Evolutionary conservation across 92 coral and sea anemone genomes (phyloP), one percentile per base, ranked within the genome.

Genomic region (Phenganax stokvisi): DNA sequence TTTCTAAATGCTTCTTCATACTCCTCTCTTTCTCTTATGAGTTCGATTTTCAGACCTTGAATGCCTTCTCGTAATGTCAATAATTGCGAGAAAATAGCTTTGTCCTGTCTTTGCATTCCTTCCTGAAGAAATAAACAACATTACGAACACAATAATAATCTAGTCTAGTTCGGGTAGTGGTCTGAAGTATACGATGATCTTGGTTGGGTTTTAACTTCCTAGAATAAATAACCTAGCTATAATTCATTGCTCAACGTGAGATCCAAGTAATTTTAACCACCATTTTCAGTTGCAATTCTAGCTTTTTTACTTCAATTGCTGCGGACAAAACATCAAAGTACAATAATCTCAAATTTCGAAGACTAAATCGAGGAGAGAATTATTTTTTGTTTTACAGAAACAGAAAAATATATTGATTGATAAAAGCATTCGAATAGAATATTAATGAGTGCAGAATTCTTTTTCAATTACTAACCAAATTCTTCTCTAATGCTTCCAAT

Each of bases 71-170:
- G 82, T 6, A 78, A 72, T 15, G 29, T 28, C 9, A 78, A 59
- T 12, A 78, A 72, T 10, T 78, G 82, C 27, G 65, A 12, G 82
- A 61, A 78, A 51, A 78, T 37, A 44, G 65, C 82, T 63, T 61
- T 78, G 67, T 78, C 82, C 29, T 78, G 82, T 9, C 52, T 78
- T 53, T 78, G 82, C 82, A 78, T 78, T 13, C 70, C 37, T 16
- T 78, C 82, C 82, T 78, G 67, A 16, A 29, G 31, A 27, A 54
- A 76, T 20, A 27, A 29, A 27, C 12, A 11, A 75, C 25, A 56
- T 30, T 52, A 3, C 16, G 12, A 51, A 55, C 8, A 16, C 25
- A 57, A 16, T 58, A 6, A 10, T 9, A 56, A 7, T 37, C 25
- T 7, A 16, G 28, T 2, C n/a, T n/a, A 10, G 27, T 27, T 58